Conservation (phyloP, 2,888 invertebrate species). For the Dichetophora obliterata region DNA sequence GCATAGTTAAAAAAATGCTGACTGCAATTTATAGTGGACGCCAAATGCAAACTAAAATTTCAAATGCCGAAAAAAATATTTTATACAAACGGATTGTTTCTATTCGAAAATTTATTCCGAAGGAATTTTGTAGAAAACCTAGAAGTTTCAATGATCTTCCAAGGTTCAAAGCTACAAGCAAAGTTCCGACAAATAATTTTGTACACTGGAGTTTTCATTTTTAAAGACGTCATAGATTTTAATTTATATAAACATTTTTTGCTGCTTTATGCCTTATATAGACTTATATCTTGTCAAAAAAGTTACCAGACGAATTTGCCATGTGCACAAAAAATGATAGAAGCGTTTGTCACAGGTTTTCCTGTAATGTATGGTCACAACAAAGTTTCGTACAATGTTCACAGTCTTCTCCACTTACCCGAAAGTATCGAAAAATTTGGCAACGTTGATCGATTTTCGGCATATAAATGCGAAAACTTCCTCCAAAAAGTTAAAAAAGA, state of each 20-base stretch:
- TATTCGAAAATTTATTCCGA: conserved; percentile 32
- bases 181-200: conserved; percentile 30
- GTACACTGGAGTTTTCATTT: conserved; percentile 36
- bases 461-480: conserved; percentile 14
- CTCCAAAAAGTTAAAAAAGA: conserved; percentile 10
- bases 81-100: background rate
- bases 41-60: conserved; percentile 24
- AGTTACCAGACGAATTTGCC: background rate
- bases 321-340: background rate
- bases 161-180: conserved; percentile 39
- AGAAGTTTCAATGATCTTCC: conserved; percentile 37
- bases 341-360: conserved; percentile 1
- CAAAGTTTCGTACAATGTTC: conserved; percentile 10
- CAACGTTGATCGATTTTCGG: background rate
- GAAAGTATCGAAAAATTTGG: background rate
- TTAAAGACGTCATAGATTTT: conserved; percentile 26
- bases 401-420: background rate
- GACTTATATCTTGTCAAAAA: conserved; percentile 6
- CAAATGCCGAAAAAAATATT: conserved; percentile 18
- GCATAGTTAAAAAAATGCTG: conserved; percentile 19
- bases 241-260: conserved; percentile 40
- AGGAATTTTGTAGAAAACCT: conserved; percentile 39
- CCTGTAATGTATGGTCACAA: background rate
- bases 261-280: conserved; percentile 34
- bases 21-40: conserved; percentile 22